phyloP scores from a whole-genome alignment of 2,797 vertebrate genomes.

The Premnoplex brunnescens region DNA sequence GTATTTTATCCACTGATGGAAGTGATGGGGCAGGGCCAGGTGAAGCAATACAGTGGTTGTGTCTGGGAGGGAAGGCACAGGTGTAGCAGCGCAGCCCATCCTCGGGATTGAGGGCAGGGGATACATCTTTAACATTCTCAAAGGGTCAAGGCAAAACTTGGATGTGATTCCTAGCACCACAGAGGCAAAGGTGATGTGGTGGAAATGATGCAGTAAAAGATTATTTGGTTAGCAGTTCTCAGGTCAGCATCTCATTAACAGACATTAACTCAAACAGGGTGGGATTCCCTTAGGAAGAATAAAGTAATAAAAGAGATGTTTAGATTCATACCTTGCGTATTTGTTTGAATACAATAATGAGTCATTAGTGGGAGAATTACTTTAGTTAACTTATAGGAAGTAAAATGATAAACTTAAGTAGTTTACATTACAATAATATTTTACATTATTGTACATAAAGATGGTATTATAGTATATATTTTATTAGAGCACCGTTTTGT shows the following conservation, averaged over 20 bases:
- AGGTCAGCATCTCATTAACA: neutral
- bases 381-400: neutral
- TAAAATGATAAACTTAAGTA: neutral
- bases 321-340: neutral
- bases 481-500: neutral
- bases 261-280: neutral
- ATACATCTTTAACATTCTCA: fast-evolving
- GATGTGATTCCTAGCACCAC: neutral
- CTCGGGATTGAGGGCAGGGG: fast-evolving
- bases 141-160: neutral
- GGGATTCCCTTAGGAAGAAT: neutral
- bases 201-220: neutral
- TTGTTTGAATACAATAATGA: neutral
- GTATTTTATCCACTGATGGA: neutral
- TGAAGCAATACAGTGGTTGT: neutral
- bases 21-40: neutral
- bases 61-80: fast-evolving
- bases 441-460: neutral
- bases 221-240: neutral
- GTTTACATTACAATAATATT: neutral
- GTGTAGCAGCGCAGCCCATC: fast-evolving
- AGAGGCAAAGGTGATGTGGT: neutral
- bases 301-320: neutral
- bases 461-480: neutral
- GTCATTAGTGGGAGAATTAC: neutral